Percentiles rank a stretch among this genome's conserved stretches.
phyloP scores from a whole-genome alignment of 1,140 invertebrate genomes.

The Drosophila pachea region DNA sequence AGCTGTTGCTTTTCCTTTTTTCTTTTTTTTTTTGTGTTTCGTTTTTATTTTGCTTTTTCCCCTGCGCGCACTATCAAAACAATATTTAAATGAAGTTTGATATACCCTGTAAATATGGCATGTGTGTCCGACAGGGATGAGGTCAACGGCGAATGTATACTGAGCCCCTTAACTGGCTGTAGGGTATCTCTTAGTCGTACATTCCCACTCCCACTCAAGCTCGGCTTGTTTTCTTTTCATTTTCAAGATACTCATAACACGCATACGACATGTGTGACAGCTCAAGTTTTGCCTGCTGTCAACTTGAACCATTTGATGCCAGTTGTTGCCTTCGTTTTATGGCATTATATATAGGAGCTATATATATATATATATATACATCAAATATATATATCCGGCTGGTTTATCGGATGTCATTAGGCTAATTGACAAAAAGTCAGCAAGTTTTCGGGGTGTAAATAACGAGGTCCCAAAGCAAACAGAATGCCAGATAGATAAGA shows the following conservation, averaged over 20 bases:
- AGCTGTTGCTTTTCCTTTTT: conserved; percentile 33
- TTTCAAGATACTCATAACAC: conserved; percentile 33
- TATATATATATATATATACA: not conserved
- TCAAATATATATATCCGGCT: conserved; percentile 3
- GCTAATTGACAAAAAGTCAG: conserved; percentile 36
- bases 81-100: conserved; percentile 44
- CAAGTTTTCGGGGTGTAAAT: conserved; percentile 20
- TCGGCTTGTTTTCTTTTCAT: not conserved
- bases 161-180: not conserved
- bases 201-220: not conserved
- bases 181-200: not conserved
- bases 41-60: not conserved
- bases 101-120: not conserved
- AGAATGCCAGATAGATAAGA: not conserved
- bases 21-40: not conserved
- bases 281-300: conserved; percentile 22
- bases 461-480: not conserved
- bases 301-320: conserved; percentile 28
- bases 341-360: conserved; percentile 1
- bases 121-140: not conserved
- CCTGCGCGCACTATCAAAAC: conserved; percentile 29
- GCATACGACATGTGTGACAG: conserved; percentile 52
- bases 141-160: not conserved
- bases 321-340: conserved; percentile 33
- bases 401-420: conserved; percentile 39